Conservation (phyloP, 2,113 vertebrate species). For the Ceratotherium simum region DNA sequence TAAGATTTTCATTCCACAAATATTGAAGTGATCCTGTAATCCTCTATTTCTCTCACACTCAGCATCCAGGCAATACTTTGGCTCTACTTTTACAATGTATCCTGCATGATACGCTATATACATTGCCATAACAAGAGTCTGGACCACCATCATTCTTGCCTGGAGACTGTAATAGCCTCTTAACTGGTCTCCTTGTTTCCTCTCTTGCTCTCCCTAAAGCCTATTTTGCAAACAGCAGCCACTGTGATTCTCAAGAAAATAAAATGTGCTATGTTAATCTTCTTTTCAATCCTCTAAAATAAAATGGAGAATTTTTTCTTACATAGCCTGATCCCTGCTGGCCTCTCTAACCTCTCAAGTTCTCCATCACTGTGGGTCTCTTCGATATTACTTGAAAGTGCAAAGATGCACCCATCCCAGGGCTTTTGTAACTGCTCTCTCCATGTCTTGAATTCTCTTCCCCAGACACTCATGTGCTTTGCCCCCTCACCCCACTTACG, state of each 20-base stretch:
- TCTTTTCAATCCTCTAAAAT: background rate
- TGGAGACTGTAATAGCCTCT: background rate
- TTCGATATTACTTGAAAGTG: background rate
- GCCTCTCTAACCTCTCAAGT: background rate
- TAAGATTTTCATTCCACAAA: background rate
- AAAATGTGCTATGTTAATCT: background rate
- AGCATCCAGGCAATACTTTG: background rate
- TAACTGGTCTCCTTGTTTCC: background rate
- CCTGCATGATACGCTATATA: background rate
- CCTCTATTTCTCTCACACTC: background rate
- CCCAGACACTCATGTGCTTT: too few relatives aligned
- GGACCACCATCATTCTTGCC: background rate
- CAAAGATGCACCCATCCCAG: background rate
- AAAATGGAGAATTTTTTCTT: background rate
- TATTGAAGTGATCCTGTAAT: background rate
- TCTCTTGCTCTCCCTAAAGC: background rate
- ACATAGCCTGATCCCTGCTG: background rate
- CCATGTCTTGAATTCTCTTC: background rate
- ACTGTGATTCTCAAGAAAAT: background rate
- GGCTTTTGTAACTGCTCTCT: background rate
- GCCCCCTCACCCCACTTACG: accelerated
- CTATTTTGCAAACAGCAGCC: background rate
- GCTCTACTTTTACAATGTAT: background rate
- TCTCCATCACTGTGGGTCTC: background rate
- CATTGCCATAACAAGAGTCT: background rate